Evolutionary conservation across 2,797 vertebrate genomes (phyloP).

Genomic region (Carapus acus): DNA sequence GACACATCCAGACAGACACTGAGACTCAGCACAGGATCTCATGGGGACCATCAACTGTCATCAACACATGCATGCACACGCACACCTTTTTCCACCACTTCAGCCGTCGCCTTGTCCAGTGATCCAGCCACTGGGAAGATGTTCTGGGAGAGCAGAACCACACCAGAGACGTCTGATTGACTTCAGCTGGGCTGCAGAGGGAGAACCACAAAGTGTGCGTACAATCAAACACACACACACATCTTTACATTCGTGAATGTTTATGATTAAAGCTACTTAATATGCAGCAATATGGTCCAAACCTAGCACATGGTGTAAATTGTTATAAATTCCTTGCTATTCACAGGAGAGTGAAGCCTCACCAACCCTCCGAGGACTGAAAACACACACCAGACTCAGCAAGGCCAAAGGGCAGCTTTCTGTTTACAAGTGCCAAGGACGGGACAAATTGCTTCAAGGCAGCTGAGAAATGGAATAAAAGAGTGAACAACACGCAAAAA

Average conservation of each 20-base stretch:
- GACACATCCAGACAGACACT: neutral
- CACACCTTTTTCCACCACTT: slow-evolving; percentile 96
- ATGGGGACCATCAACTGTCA: no score
- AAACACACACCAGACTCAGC: slow-evolving; percentile 87
- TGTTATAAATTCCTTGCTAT: no score
- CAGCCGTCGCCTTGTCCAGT: slow-evolving; percentile 88
- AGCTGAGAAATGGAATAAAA: slow-evolving; percentile 67
- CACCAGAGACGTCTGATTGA: slow-evolving; percentile 80
- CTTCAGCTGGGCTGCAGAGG: slow-evolving; percentile 76
- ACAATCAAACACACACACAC: neutral
- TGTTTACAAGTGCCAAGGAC: slow-evolving; percentile 80
- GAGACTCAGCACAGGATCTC: neutral
- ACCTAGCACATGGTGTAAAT: no score
- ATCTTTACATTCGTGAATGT: no score
- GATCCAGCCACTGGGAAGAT: slow-evolving; percentile 89
- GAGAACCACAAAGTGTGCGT: neutral
- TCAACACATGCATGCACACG: neutral
- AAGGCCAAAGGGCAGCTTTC: slow-evolving; percentile 85
- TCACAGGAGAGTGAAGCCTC: slow-evolving; percentile 42
- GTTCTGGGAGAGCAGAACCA: slow-evolving; percentile 92
- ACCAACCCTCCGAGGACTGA: slow-evolving; percentile 68
- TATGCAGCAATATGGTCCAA: no score
- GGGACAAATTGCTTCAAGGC: slow-evolving; percentile 77
- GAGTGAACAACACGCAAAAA: neutral
- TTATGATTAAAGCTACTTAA: no score